phyloP scores from a whole-genome alignment of 2,888 invertebrate species.

The Salticus scenicus region DNA sequence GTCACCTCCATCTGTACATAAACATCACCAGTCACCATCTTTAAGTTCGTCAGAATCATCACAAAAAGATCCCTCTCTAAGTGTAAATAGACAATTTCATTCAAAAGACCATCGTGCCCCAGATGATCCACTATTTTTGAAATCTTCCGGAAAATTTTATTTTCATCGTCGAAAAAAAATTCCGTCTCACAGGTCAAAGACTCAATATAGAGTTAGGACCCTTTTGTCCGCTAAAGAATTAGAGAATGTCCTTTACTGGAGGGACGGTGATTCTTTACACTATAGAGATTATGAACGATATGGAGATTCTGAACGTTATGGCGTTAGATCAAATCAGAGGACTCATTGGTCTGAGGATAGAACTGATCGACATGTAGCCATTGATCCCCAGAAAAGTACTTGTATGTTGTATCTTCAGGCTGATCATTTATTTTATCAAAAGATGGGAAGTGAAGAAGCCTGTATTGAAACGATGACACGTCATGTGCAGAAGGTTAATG shows the following conservation, averaged over 20 bases:
- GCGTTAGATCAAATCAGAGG: slow-evolving; percentile 71
- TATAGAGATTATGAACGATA: slow-evolving; percentile 60
- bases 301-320: slow-evolving; percentile 71
- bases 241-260: slow-evolving; percentile 58
- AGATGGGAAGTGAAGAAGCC: slow-evolving; percentile 94
- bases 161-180: slow-evolving; percentile 33
- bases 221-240: slow-evolving; percentile 20
- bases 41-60: not conserved
- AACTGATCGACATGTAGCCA: slow-evolving; percentile 71
- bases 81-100: slow-evolving; percentile 13
- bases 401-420: slow-evolving; percentile 97
- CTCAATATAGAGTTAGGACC: slow-evolving; percentile 9
- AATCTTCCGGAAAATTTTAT: slow-evolving; percentile 29
- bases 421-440: slow-evolving; percentile 92
- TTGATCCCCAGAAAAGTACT: slow-evolving; percentile 81
- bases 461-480: slow-evolving; percentile 96
- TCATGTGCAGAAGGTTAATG: slow-evolving; percentile 93
- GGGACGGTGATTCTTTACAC: slow-evolving; percentile 70
- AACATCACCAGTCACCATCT: slow-evolving; percentile 4
- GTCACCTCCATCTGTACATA: slow-evolving; percentile 59
- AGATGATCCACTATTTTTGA: slow-evolving; percentile 40
- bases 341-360: slow-evolving; percentile 71
- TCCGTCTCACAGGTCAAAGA: not conserved
- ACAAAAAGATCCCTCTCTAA: not conserved
- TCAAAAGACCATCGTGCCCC: slow-evolving; percentile 37